These are phyloP conservation scores for Psylliodes chrysocephalus DNA, from an alignment of 2,888 invertebrate genomes.

Conservation along the genomic window DNA sequence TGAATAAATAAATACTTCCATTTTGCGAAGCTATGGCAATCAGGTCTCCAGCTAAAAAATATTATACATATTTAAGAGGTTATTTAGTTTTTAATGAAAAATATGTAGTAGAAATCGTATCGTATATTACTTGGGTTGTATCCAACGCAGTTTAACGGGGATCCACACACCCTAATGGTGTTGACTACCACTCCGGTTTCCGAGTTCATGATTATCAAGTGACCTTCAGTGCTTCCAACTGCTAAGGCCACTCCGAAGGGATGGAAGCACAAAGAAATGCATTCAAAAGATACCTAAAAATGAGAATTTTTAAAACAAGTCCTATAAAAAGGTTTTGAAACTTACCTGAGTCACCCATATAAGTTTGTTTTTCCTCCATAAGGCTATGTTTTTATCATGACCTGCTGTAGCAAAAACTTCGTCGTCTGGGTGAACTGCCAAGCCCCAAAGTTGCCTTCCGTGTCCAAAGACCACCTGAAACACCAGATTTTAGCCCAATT, in stretches of 20 bases:
- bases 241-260: slow-evolving; percentile 88
- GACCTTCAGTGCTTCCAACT: slow-evolving; percentile 90
- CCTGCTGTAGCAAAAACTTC: slow-evolving; percentile 93
- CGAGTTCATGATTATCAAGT: slow-evolving; percentile 85
- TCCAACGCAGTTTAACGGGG: slow-evolving; percentile 85
- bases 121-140: slow-evolving; percentile 82
- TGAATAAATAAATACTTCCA: slow-evolving; percentile 84
- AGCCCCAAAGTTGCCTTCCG: slow-evolving; percentile 85
- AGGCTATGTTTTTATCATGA: slow-evolving; percentile 88
- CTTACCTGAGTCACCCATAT: slow-evolving; percentile 86
- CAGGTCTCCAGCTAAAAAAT: slow-evolving; percentile 81
- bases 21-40: slow-evolving; percentile 93
- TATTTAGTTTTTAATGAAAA: not conserved
- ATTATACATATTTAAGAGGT: not conserved
- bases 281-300: slow-evolving; percentile 83
- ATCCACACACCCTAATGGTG: slow-evolving; percentile 87
- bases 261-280: slow-evolving; percentile 88
- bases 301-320: not conserved
- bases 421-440: slow-evolving; percentile 90
- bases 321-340: not conserved
- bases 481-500: no score
- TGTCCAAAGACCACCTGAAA: slow-evolving; percentile 85
- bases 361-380: slow-evolving; percentile 90
- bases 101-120: not conserved
- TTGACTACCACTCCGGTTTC: slow-evolving; percentile 87